Base-by-base conservation (phyloP, 1,140 invertebrate genomes). In the Colletes latitarsis region DNA sequence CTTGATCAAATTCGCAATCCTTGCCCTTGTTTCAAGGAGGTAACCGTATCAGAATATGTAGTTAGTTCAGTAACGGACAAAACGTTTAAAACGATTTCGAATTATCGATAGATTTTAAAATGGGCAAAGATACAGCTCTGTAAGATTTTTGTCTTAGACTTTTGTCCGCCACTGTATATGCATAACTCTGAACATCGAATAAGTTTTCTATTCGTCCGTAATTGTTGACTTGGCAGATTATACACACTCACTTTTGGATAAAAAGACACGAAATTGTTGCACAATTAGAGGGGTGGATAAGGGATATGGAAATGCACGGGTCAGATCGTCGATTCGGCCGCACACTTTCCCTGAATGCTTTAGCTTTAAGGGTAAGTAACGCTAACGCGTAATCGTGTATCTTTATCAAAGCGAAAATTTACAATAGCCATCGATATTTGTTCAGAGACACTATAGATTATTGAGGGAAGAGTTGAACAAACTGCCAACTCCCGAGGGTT, bases 191-290 rank as follows among this genome's bases (percentile, higher is more conserved):
- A 43, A 10, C 4, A 14, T 15, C 52, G 41, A 68, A 19, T 41
- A 5, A 64, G 5, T 14, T 77, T 15, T 70, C 41, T 85, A 43
- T 14, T n/a, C 15, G 15, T 8, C 6, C 12, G 49, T 43, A 12
- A 83, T 66, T 70, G 8, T 66, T 52, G 14, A 19, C 74, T 83
- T 89, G 87, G 10, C 90, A 98, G 96, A 97, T 99, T 15, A 98
- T 99, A 86, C 96, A 98, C 82, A 96, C 97, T 64, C 98, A 99
- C 93, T 99, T 99, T 91, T 99, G 98, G 97, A 94, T 99, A 82
- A 99, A 99, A 91, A 95, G 97, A 49, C 95, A 98, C 85, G 98
- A 99, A 93, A 97, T 99, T 83, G 95, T 98, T 89, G 94, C 95
- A 77, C 98, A 98, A 92, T 96, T 98, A 78, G 96, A 98, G 89